Percentiles rank a stretch among this genome's conserved stretches.
phyloP scores from a whole-genome alignment of 2,113 vertebrate species.

The Gracilinanus agilis region DNA sequence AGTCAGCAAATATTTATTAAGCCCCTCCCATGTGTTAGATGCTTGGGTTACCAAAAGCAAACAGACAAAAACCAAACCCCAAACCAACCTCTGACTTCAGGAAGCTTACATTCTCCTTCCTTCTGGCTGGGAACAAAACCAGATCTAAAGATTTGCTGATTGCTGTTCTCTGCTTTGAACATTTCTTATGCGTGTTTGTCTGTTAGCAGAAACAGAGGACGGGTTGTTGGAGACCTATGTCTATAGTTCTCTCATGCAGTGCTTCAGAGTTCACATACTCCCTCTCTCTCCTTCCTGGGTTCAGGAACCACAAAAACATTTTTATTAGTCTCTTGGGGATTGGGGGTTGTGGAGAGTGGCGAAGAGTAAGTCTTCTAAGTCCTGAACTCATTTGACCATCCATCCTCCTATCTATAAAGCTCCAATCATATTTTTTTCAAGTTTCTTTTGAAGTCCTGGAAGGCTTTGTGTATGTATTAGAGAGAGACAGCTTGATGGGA shows the following conservation, averaged over 20 bases:
- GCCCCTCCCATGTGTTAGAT: neutral
- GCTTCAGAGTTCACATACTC: neutral
- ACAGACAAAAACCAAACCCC: neutral
- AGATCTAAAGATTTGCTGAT: neutral
- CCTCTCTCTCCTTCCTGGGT: neutral
- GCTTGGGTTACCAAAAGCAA: neutral
- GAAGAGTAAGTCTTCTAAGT: neutral
- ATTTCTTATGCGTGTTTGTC: neutral
- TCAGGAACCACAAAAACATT: neutral
- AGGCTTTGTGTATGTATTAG: neutral
- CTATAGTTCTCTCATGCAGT: neutral
- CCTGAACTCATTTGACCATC: neutral
- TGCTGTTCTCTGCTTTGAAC: neutral
- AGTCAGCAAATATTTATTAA: neutral
- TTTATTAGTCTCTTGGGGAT: neutral
- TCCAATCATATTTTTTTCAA: neutral
- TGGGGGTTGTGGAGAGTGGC: neutral
- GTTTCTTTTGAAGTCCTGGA: neutral
- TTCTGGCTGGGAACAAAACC: neutral
- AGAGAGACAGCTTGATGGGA: neutral
- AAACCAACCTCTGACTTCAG: neutral
- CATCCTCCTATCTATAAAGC: neutral
- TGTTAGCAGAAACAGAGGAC: neutral
- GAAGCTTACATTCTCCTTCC: neutral
- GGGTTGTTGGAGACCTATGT: neutral